These are phyloP conservation scores for Conops quadrifasciatus DNA, from an alignment of 2,888 invertebrate species.

Conservation along the genomic window DNA sequence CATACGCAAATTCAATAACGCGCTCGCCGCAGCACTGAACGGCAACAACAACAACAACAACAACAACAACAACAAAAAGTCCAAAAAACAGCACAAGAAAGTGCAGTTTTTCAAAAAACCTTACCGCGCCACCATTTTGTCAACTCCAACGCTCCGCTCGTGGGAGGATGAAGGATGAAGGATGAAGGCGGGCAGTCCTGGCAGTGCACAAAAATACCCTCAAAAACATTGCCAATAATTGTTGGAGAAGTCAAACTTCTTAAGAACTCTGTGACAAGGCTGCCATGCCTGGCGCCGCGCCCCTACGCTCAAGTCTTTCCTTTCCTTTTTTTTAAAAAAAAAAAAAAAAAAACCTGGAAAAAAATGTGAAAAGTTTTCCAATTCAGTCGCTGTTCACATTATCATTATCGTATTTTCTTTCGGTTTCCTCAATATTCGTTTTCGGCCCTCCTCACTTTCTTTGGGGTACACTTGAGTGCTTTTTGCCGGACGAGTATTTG, in stretches of 20 bases:
- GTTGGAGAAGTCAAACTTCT: conserved; percentile 31
- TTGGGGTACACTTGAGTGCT: too few species aligned
- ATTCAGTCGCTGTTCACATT: conserved; percentile 26
- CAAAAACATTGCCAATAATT: conserved; percentile 30
- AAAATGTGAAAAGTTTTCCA: conserved; percentile 23
- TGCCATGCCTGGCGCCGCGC: neutral
- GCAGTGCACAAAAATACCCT: conserved; percentile 13
- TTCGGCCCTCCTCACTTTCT: neutral
- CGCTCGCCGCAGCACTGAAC: conserved; percentile 1
- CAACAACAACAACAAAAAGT: neutral
- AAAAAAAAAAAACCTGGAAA: neutral
- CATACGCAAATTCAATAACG: conserved; percentile 36
- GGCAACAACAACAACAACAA: neutral
- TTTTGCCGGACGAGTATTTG: too few species aligned
- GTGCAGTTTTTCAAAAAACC: conserved; percentile 17
- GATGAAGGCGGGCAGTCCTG: too few species aligned
- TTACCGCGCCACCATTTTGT: neutral
- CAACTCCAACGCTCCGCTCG: neutral
- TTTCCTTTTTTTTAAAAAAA: conserved; percentile 2
- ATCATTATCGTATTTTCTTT: conserved; percentile 27
- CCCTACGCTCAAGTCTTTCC: neutral
- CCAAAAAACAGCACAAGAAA: neutral
- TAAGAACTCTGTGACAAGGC: conserved; percentile 24
- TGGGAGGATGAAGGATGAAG: too few species aligned
- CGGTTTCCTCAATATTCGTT: neutral